Conservation (phyloP, 1,140 invertebrate species). For the Brachionus rubens region DNA sequence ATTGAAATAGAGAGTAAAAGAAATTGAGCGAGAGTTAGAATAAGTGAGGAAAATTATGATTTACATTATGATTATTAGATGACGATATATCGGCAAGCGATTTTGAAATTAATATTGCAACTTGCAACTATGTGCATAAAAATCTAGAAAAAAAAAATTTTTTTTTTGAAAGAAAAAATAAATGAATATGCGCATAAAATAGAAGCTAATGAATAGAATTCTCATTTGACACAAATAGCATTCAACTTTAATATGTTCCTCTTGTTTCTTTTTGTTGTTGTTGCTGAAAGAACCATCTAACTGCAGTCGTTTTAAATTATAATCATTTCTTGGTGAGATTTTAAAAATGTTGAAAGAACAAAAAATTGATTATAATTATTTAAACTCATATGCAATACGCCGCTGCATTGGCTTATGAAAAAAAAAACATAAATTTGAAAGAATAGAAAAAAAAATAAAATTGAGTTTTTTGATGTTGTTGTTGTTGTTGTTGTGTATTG, state of each 20-base stretch:
- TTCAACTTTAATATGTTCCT: neutral
- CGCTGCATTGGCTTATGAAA: conserved; percentile 20
- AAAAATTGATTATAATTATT: conserved; percentile 41
- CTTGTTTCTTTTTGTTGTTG: neutral
- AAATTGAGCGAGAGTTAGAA: neutral
- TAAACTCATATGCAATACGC: neutral
- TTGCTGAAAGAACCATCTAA: neutral
- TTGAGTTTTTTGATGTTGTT: no score
- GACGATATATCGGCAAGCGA: conserved; percentile 27
- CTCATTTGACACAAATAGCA: neutral
- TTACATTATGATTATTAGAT: conserved; percentile 40
- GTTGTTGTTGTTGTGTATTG: no score
- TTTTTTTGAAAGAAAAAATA: neutral
- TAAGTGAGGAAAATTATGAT: conserved; percentile 35
- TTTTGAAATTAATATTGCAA: conserved; percentile 22
- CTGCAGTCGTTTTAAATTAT: conserved; percentile 24
- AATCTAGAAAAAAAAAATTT: neutral
- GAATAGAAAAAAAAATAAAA: neutral
- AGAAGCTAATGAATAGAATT: neutral
- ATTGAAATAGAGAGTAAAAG: neutral
- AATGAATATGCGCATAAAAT: neutral
- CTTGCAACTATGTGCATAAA: neutral
- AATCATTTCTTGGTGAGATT: neutral
- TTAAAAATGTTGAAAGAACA: neutral
- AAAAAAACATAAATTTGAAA: neutral